Percentiles rank a stretch among this genome's conserved stretches.
Evolutionary conservation across 2,888 invertebrate species (phyloP).

Genomic region (Tuta absoluta): DNA sequence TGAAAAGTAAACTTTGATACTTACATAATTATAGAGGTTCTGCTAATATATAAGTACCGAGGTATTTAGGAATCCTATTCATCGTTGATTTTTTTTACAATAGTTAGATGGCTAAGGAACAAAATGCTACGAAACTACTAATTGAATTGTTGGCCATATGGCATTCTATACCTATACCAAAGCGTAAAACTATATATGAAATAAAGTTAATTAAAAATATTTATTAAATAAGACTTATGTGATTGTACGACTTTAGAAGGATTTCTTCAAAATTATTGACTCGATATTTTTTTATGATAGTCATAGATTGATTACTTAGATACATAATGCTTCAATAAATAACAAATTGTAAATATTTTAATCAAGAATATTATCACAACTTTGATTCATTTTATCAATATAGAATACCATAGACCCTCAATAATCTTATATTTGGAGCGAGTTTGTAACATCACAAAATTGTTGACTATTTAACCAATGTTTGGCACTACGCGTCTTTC

Average conservation of each 20-base stretch:
- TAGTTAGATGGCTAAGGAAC: constrained; percentile 4
- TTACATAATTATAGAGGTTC: neutral
- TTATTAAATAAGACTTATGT: no score
- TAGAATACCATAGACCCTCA: neutral
- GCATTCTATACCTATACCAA: neutral
- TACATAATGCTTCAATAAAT: no score
- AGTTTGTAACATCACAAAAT: constrained; percentile 22
- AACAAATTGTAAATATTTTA: no score
- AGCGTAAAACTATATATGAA: neutral
- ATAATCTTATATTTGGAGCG: constrained; percentile 10
- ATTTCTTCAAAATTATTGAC: no score
- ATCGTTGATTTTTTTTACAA: neutral
- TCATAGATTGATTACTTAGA: no score
- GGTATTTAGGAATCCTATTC: neutral
- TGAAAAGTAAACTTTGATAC: neutral
- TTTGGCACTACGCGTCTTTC: constrained; percentile 74
- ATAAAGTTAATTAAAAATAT: neutral
- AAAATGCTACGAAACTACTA: constrained; percentile 2
- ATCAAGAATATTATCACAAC: no score
- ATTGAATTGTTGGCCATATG: neutral
- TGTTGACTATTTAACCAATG: constrained; percentile 24
- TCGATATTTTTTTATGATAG: no score
- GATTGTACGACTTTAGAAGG: no score
- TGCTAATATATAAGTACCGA: neutral
- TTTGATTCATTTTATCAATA: no score